These are phyloP conservation scores for Erithacus rubecula DNA, from an alignment of 2,797 vertebrate genomes.

Conservation along the genomic window DNA sequence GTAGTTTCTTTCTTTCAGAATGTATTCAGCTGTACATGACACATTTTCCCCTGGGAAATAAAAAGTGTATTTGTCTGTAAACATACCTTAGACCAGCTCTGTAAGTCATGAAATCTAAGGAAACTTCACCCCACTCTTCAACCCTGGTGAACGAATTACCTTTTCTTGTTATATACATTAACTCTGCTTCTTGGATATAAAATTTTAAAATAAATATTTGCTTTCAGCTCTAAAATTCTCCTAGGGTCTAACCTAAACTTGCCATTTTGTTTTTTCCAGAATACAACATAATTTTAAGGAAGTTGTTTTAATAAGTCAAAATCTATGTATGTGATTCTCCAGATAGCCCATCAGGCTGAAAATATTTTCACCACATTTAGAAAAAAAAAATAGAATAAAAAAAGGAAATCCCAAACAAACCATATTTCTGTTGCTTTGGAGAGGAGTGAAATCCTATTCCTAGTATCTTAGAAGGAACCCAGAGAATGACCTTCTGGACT, in stretches of 20 bases:
- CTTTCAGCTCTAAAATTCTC: neutral
- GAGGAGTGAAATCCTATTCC: neutral
- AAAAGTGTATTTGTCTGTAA: neutral
- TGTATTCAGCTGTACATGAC: neutral
- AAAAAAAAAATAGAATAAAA: neutral
- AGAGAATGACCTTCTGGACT: neutral
- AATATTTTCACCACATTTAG: neutral
- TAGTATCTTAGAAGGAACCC: neutral
- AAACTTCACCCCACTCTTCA: neutral
- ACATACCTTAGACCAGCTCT: neutral
- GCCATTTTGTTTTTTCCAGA: neutral
- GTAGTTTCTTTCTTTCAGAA: neutral
- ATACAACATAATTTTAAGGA: neutral
- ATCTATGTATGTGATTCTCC: neutral
- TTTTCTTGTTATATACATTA: neutral
- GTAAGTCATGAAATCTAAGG: neutral
- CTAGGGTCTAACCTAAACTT: neutral
- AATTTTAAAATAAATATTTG: neutral
- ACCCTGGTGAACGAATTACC: neutral
- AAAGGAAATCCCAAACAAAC: rapidly evolving
- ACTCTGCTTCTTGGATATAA: neutral
- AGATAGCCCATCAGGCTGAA: neutral
- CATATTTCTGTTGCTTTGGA: neutral
- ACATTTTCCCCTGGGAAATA: neutral
- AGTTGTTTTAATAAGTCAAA: neutral